Conservation (phyloP, 2,888 invertebrate species). For the Pristionchus fissidentatus region DNA sequence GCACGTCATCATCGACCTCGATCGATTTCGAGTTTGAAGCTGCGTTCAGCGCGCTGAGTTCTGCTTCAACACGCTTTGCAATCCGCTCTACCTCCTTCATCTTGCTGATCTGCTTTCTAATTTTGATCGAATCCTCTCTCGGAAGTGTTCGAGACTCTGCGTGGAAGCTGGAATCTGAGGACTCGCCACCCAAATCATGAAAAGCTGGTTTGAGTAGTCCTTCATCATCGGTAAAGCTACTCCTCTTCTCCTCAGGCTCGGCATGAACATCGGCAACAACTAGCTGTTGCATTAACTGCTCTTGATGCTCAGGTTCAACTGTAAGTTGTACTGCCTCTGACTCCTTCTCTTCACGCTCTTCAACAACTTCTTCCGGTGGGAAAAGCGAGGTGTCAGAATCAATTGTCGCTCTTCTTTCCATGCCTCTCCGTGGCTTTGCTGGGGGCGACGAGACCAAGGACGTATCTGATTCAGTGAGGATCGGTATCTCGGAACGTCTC, state of each 20-base stretch:
- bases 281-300: not conserved
- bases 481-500: conserved; percentile 21
- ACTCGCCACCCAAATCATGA: conserved; percentile 20
- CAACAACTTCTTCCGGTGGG: not conserved
- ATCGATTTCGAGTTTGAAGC: conserved; percentile 11
- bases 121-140: conserved; percentile 25
- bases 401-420: conserved; percentile 42
- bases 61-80: conserved; percentile 55
- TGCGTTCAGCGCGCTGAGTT: conserved; percentile 51
- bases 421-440: conserved; percentile 24
- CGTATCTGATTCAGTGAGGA: conserved; percentile 26
- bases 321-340: not conserved
- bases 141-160: conserved; percentile 35
- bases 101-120: conserved; percentile 49
- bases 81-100: conserved; percentile 56
- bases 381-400: not conserved
- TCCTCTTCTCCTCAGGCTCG: not conserved
- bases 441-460: not conserved
- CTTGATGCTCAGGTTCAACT: not conserved
- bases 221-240: conserved; percentile 9
- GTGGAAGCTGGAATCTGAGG: conserved; percentile 30
- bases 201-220: conserved; percentile 23
- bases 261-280: not conserved
- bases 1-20: conserved; percentile 54
- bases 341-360: not conserved